Evolutionary conservation across 2,797 vertebrate species (phyloP).

Genomic region (Babyrousa celebensis): DNA sequence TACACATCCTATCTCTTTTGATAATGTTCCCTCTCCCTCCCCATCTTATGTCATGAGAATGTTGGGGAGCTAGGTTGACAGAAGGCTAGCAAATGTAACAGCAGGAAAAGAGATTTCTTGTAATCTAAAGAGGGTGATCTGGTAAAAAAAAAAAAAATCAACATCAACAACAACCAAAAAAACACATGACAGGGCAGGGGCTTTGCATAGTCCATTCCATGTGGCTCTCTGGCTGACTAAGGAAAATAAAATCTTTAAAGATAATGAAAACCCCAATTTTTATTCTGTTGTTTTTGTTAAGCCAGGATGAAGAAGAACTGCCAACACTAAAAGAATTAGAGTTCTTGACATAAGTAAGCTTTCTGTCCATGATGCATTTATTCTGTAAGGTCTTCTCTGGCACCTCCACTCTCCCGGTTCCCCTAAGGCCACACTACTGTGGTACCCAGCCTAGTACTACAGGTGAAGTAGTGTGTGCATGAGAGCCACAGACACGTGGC

Average conservation of each 20-base stretch:
- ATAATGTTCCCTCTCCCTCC: background rate
- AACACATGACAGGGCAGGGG: background rate
- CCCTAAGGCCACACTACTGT: background rate
- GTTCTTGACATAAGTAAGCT: background rate
- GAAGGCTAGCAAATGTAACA: background rate
- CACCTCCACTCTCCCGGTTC: background rate
- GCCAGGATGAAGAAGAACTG: background rate
- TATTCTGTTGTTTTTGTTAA: background rate
- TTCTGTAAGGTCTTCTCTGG: background rate
- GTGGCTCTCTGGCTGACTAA: background rate
- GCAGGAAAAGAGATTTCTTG: background rate
- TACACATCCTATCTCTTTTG: background rate
- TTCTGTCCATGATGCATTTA: background rate
- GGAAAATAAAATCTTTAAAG: slow-evolving; percentile 33
- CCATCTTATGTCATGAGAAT: background rate
- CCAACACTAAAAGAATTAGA: background rate
- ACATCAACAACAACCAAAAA: background rate
- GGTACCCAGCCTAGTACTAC: background rate
- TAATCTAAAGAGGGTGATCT: background rate
- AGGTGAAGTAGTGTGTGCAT: too few relatives aligned
- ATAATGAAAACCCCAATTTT: background rate
- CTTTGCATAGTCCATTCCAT: background rate
- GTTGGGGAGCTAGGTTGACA: background rate
- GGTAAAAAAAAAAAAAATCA: background rate
- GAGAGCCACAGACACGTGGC: background rate